Percentiles rank a stretch among this genome's conserved stretches.
Conservation (phyloP, 2,888 invertebrate genomes). For the Cerceris ruficornis region DNA sequence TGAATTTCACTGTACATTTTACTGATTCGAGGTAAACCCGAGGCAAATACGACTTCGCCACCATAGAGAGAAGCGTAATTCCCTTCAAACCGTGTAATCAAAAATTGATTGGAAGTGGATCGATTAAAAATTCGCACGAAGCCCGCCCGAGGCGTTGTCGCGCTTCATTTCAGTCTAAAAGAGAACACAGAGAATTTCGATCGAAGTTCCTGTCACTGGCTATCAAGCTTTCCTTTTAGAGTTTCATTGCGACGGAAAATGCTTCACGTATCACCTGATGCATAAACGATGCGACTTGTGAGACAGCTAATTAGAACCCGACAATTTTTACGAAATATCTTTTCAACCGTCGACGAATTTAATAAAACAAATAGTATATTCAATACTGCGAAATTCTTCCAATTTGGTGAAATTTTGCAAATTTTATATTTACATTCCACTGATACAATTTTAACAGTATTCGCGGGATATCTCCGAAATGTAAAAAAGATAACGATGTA, state of each 20-base stretch:
- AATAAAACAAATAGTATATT: too few relatives aligned
- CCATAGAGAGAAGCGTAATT: neutral
- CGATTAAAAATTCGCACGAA: neutral
- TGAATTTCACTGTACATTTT: neutral
- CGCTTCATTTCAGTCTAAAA: neutral
- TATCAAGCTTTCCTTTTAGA: constrained; percentile 1
- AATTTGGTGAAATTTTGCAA: too few relatives aligned
- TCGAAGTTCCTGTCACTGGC: neutral
- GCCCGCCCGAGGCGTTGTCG: neutral
- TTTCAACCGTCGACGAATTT: too few relatives aligned
- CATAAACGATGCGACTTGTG: too few relatives aligned
- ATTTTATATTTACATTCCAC: too few relatives aligned
- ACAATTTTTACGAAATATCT: too few relatives aligned
- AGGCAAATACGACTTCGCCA: neutral
- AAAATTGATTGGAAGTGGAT: neutral
- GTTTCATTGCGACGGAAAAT: neutral
- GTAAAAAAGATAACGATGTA: too few relatives aligned
- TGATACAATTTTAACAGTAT: too few relatives aligned
- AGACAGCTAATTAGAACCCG: too few relatives aligned
- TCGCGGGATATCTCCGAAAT: too few relatives aligned
- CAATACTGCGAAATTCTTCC: too few relatives aligned
- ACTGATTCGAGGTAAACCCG: neutral
- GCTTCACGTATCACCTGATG: too few relatives aligned
- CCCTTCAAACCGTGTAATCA: neutral
- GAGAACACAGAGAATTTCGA: neutral